Base-by-base conservation (phyloP, 2,888 invertebrate species). In the Sarcophaga subvicina region DNA sequence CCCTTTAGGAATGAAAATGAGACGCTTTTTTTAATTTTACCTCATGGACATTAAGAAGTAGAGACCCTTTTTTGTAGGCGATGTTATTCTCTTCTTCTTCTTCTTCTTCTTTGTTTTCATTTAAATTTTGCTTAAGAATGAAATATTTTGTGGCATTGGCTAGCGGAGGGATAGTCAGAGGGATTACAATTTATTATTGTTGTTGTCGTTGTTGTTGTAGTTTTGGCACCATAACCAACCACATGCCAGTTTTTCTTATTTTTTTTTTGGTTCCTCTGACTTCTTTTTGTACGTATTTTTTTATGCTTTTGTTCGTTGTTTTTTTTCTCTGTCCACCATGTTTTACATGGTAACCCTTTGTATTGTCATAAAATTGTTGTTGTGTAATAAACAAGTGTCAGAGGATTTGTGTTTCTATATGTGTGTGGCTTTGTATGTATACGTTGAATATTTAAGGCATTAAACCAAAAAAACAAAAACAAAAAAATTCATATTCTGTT, bases 281-380 rank as follows among this genome's bases (percentile, higher is more conserved):
- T 54, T 54, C 11, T 14, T 54, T 54, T 54, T 12, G 54, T 12
- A 14, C 2, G 3, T 54, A 14, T 54, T 54, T 54, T 54, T 54
- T 54, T 54, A 14, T 54, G 54, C 14, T 54, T 54, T 54, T 54
- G 54, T 54, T 54, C 2, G 12, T 17, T 54, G 4, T 54, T 54
- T 54, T 54, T 49, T 54, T 54, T 54, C 78, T 87, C 66, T 75
- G 83, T 81, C 83, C 91, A 91, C 91, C 91, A 91, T 91, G 91
- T 91, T 91, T 90, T 91, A 91, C 91, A 91, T 90, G 90, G 90
- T 89, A 89, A 86, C 88, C 85, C 83, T 83, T 83, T 85, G 76
- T 85, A 83, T 87, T 83, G 78, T 71, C 80, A 83, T 77, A 83
- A 83, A 83, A 70, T 80, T 78, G 27, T 83, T 77, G 72, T 83